Percentiles rank a stretch among this genome's conserved stretches.
These are phyloP conservation scores for Xiphias gladius DNA, from an alignment of 2,113 vertebrate species.

Conservation along the genomic window DNA sequence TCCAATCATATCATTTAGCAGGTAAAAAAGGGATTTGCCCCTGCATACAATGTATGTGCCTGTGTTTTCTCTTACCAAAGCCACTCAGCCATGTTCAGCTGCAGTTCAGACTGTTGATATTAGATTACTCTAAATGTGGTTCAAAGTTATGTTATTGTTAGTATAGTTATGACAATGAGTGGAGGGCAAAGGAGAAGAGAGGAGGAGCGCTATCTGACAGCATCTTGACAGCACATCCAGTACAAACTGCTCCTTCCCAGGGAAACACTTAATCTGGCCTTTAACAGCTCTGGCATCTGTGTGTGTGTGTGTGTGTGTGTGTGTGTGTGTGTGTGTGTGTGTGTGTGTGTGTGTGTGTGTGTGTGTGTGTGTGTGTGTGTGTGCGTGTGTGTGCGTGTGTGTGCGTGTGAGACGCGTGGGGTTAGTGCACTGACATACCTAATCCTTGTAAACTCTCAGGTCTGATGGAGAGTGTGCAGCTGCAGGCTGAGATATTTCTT, in stretches of 20 bases:
- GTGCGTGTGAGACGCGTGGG: constrained; percentile 53
- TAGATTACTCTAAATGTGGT: constrained; percentile 39
- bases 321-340: constrained; percentile 41
- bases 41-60: background rate
- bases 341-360: constrained; percentile 49
- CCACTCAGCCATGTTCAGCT: background rate
- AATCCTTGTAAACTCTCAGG: constrained; percentile 79
- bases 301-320: constrained; percentile 44
- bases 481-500: constrained; percentile 70
- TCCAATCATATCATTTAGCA: background rate
- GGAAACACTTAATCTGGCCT: constrained; percentile 79
- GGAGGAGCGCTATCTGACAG: constrained; percentile 64
- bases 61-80: background rate
- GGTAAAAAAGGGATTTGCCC: background rate
- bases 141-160: constrained; percentile 44
- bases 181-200: constrained; percentile 53
- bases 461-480: constrained; percentile 76
- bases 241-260: constrained; percentile 65
- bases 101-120: constrained; percentile 26
- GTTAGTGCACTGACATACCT: constrained; percentile 68
- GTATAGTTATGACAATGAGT: constrained; percentile 51
- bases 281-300: constrained; percentile 78
- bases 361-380: constrained; percentile 48
- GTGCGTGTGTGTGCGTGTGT: too few species aligned
- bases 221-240: constrained; percentile 71